Conservation (phyloP, 1,140 invertebrate genomes). For the Neodiprion pinetum region DNA sequence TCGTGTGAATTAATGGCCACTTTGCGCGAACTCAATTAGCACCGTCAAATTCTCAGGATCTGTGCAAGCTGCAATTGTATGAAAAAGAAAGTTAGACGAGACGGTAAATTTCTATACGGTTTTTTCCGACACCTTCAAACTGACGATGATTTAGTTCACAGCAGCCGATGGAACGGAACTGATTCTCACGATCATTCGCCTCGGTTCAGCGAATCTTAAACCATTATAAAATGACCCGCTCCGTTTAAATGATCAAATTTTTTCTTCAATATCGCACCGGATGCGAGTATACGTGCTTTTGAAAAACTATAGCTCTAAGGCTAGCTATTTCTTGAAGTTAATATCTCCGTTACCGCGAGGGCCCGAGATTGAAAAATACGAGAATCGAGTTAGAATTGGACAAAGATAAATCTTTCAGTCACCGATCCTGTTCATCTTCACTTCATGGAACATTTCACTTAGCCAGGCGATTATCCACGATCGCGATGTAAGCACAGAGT, state of each 20-base stretch:
- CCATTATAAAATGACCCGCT: neutral
- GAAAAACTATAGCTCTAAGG: too few species aligned
- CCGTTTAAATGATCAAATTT: neutral
- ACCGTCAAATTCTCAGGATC: constrained; percentile 17
- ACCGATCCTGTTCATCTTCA: neutral
- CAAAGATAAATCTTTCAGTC: neutral
- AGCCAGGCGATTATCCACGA: neutral
- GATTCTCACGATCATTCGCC: neutral
- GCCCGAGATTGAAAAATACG: too few species aligned
- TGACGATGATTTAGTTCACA: neutral
- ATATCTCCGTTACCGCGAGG: too few species aligned
- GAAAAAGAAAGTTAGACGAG: constrained; percentile 21
- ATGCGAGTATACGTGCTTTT: too few species aligned
- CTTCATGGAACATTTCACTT: neutral
- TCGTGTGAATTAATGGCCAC: neutral
- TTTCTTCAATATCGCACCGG: too few species aligned
- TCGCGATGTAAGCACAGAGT: neutral
- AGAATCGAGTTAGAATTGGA: too few species aligned
- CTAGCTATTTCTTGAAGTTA: too few species aligned
- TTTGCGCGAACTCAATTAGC: neutral
- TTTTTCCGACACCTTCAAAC: neutral
- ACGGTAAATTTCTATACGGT: neutral
- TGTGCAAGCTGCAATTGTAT: constrained; percentile 20
- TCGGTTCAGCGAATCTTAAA: neutral
- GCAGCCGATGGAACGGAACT: neutral